phyloP scores from a whole-genome alignment of 2,113 vertebrate species.

The Vanacampus margaritifer region DNA sequence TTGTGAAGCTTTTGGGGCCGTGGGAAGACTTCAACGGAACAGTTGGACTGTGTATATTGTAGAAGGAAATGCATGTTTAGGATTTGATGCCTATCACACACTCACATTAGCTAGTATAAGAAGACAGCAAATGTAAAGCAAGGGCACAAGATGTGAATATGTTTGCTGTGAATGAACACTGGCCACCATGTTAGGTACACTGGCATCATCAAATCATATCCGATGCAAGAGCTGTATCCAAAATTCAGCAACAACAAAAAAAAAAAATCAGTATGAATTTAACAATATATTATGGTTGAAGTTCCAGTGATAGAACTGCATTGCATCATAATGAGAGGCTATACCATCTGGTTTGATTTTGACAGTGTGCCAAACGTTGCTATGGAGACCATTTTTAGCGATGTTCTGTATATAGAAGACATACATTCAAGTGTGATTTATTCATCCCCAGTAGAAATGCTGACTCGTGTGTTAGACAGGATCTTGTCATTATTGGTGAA shows the following conservation, averaged over 20 bases:
- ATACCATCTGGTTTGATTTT: neutral
- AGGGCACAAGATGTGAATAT: constrained; percentile 34
- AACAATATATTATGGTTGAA: neutral
- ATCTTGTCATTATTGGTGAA: constrained; percentile 60
- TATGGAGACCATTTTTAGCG: neutral
- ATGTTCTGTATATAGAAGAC: constrained; percentile 9
- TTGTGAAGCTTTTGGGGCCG: constrained; percentile 28
- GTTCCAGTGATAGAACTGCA: neutral
- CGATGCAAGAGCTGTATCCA: neutral
- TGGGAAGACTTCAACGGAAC: constrained; percentile 13
- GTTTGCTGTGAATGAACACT: constrained; percentile 16
- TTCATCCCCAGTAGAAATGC: constrained; percentile 25
- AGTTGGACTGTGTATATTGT: constrained; percentile 54
- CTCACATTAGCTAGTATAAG: constrained; percentile 12
- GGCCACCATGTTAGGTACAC: neutral
- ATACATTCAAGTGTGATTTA: constrained; percentile 18
- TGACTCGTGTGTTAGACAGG: constrained; percentile 42
- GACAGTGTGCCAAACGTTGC: neutral
- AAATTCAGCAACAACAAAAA: neutral
- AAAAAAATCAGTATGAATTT: neutral
- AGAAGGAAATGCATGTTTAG: constrained; percentile 63
- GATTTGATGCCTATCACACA: constrained; percentile 46
- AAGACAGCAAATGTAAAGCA: constrained; percentile 17
- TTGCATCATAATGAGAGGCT: neutral
- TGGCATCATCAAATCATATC: neutral